Evolutionary conservation across 2,797 vertebrate species (phyloP), one percentile per base, ranked within the genome.

Genomic region (Onychomys leucogaster): DNA sequence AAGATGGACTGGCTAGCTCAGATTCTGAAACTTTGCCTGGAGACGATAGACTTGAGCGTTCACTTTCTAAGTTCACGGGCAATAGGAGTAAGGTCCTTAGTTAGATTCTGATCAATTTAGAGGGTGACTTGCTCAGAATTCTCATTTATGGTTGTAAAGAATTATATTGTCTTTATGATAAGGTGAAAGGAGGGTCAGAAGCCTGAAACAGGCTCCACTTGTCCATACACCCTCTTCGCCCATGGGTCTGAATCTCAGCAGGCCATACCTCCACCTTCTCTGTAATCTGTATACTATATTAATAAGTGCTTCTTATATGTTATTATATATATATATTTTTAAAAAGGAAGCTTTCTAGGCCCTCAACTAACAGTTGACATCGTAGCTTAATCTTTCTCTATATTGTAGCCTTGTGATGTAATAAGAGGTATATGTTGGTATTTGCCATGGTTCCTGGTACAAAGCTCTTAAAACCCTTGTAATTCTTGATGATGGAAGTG

Each of bases 341-440:
- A 86, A 49, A 34, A 1, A 23, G n/a, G 37, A 67, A 73, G n/a
- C 11, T 94, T 91, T 95, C 63, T 94, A 49, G 94, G 91, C 32
- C 43, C 59, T 96, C 59, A 94, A 61, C 32, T 61, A 89, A 69
- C 19, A 93, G 65, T 85, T 95, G 96, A 91, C 37, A 43, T 83
- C 82, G 57, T 93, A 94, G 84, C 67, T 93, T 73, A 80, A 85
- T 81, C 84, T 94, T 94, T 91, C 34, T 94, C 59, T 65, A 65
- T 94, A 59, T 82, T 46, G 27, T 41, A 43, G 32, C 43, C 34
- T 63, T 86, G 34, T 61, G 71, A 76, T 32, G 37, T 32, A 86
- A 61, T 49, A 69, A 69, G 17, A 87, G 77, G 32, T 34, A 63
- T 43, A 23, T 82, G 32, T 55, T 90, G 52, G 16, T 83, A 13